A percentile compares a stretch with the other conserved stretches of the same genome.
These are phyloP conservation scores for Hemichromis elongatus DNA, from an alignment of 2,113 vertebrate genomes.

Conservation along the genomic window DNA sequence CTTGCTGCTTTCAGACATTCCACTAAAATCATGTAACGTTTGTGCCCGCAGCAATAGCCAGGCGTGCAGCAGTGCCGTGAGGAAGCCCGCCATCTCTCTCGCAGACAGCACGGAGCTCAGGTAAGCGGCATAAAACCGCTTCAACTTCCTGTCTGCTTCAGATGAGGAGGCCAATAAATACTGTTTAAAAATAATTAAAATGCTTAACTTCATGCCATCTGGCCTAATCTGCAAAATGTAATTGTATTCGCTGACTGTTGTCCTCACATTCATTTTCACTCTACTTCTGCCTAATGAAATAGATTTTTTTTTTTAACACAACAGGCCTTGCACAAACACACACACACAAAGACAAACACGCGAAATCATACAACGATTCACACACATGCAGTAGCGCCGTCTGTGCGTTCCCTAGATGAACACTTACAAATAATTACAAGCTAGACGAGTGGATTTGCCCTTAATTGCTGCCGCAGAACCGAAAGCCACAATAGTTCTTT, in stretches of 20 bases:
- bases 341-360: not conserved
- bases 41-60: conserved; percentile 85
- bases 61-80: conserved; percentile 86
- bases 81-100: conserved; percentile 94
- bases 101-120: conserved; percentile 97
- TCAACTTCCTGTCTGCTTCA: not conserved
- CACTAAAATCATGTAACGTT: not conserved
- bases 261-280: not conserved
- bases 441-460: not conserved
- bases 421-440: conserved; percentile 29
- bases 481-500: conserved; percentile 10
- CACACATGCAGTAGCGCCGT: not conserved
- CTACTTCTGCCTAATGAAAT: not conserved
- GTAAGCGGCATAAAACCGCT: conserved; percentile 59
- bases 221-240: not conserved
- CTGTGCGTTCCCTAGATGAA: not conserved
- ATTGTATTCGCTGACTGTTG: not conserved
- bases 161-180: not conserved
- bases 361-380: not conserved
- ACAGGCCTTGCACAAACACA: not conserved
- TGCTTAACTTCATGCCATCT: not conserved
- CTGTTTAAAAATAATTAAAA: not conserved
- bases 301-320: not conserved
- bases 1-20: not conserved
- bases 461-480: conserved; percentile 4